Conservation (phyloP, 2,888 invertebrate genomes). For the Microctonus aethiopoides region DNA sequence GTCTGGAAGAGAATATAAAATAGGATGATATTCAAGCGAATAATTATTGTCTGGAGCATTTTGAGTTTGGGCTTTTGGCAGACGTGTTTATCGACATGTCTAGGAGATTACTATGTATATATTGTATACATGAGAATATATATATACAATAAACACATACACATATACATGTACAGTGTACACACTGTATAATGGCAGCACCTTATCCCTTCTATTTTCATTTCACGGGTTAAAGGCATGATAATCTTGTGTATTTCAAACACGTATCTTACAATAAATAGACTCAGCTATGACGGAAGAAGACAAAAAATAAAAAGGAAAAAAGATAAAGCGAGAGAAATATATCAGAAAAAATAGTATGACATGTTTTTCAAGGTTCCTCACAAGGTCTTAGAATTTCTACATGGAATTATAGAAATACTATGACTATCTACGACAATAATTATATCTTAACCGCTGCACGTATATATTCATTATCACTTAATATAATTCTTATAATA, state of each 20-base stretch:
- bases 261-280: background rate
- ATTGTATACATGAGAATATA: background rate
- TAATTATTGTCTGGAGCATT: slow-evolving; percentile 12
- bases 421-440: background rate
- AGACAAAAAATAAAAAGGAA: background rate
- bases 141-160: too few species aligned
- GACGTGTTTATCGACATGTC: slow-evolving; percentile 24
- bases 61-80: slow-evolving; percentile 4
- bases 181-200: too few species aligned
- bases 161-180: too few species aligned
- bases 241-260: background rate
- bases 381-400: background rate
- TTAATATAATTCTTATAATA: background rate
- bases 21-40: background rate
- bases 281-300: background rate
- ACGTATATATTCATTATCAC: background rate
- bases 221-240: background rate
- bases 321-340: background rate
- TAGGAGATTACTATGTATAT: slow-evolving; percentile 20
- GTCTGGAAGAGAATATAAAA: background rate
- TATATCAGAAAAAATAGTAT: background rate
- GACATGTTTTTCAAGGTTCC: background rate
- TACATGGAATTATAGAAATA: background rate
- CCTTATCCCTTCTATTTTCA: background rate
- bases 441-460: background rate